A percentile compares a stretch with the other conserved stretches of the same genome.
Evolutionary conservation across 1,140 invertebrate genomes (phyloP).

Genomic region (Scylla paramamosain): DNA sequence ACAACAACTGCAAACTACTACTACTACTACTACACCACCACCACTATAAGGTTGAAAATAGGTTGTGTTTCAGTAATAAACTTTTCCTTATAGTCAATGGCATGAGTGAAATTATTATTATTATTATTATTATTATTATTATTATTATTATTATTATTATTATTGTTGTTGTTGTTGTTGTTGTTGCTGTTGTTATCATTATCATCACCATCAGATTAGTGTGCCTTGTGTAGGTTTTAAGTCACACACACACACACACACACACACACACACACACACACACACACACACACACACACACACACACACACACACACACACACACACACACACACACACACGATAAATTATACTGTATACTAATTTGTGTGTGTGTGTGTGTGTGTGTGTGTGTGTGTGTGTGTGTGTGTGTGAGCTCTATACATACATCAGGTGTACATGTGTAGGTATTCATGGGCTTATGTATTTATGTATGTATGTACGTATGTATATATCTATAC

Average conservation of each 20-base stretch:
- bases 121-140: no score
- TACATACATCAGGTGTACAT: no score
- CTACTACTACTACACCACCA: not conserved
- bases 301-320: not conserved
- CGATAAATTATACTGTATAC: not conserved
- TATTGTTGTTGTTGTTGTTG: no score
- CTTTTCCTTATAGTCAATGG: no score
- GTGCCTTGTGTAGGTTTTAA: no score
- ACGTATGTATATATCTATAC: not conserved
- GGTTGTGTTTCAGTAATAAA: not conserved
- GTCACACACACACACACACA: not conserved
- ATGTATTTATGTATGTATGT: conserved; percentile 13
- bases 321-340: not conserved
- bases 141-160: no score
- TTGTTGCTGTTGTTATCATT: not conserved
- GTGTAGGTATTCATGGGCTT: not conserved
- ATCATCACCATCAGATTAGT: no score
- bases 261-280: not conserved
- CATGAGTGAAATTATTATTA: no score
- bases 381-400: not conserved
- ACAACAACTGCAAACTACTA: no score
- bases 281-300: not conserved
- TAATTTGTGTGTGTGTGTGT: not conserved
- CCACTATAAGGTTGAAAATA: not conserved
- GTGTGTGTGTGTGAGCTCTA: not conserved